These are phyloP conservation scores for Montipora capricornis DNA, from an alignment of 64 coral and sea anemone species.

Conservation along the genomic window DNA sequence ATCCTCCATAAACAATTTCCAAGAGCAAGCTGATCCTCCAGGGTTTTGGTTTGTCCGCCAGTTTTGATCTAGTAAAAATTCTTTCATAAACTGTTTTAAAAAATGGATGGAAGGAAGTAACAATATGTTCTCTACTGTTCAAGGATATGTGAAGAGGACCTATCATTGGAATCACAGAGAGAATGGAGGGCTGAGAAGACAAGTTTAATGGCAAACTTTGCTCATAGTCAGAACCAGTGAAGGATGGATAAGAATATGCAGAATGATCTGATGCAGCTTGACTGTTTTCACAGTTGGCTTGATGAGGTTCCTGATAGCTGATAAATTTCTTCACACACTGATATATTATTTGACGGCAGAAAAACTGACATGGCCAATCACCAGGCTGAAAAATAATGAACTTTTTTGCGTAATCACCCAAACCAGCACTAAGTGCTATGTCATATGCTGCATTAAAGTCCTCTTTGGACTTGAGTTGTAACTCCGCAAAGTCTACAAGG, in stretches of 20 bases:
- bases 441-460: conserved; percentile 62
- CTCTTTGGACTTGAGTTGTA: conserved; percentile 56
- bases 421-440: conserved; percentile 10
- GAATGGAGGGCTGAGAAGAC: conserved; percentile 2
- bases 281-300: not conserved
- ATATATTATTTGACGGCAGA: conserved; percentile 43
- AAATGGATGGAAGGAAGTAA: no score
- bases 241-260: not conserved
- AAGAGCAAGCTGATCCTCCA: conserved; percentile 36
- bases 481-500: conserved; percentile 60
- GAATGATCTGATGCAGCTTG: conserved; percentile 16
- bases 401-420: conserved; percentile 44
- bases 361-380: conserved; percentile 66
- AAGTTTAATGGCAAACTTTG: not conserved
- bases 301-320: not conserved
- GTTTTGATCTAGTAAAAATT: conserved; percentile 33
- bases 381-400: conserved; percentile 68
- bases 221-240: not conserved
- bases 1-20: conserved; percentile 23
- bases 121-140: no score
- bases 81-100: not conserved
- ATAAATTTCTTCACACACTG: conserved; percentile 9
- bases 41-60: conserved; percentile 24
- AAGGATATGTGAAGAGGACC: conserved; percentile 1
- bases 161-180: conserved; percentile 28